These are phyloP conservation scores for Dissostichus mawsoni DNA, from an alignment of 2,113 vertebrate species.

Conservation along the genomic window DNA sequence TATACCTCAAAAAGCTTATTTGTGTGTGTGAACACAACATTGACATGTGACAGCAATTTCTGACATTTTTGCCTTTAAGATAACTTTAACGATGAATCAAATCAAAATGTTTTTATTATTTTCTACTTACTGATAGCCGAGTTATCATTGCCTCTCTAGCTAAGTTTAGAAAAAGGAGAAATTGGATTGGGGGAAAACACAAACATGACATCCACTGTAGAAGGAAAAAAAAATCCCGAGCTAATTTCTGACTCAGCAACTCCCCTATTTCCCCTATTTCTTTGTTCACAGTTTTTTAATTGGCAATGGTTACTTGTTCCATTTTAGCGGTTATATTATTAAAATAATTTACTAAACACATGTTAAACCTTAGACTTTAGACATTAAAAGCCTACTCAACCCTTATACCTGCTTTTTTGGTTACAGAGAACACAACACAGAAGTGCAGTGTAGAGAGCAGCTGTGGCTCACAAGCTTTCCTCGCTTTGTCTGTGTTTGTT, in stretches of 20 bases:
- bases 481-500: constrained; percentile 4
- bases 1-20: neutral
- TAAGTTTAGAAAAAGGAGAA: too few species aligned
- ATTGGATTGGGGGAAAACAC: neutral
- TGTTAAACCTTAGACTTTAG: neutral
- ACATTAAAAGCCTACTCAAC: neutral
- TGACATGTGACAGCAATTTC: neutral
- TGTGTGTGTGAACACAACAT: neutral
- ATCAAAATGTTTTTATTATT: neutral
- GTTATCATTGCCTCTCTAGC: too few species aligned
- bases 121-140: too few species aligned
- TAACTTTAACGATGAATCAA: too few species aligned
- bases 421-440: neutral
- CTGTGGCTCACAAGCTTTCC: constrained; percentile 12
- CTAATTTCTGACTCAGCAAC: constrained; percentile 9
- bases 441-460: neutral
- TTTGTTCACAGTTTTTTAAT: constrained; percentile 19
- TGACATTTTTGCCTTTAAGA: too few species aligned
- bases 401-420: neutral
- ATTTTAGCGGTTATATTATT: constrained; percentile 23
- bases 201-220: neutral
- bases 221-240: neutral
- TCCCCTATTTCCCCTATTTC: constrained; percentile 5
- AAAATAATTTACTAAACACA: constrained; percentile 29
- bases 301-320: constrained; percentile 3